Evolutionary conservation across 2,797 vertebrate species (phyloP), one percentile per base, ranked within the genome.

Genomic region (Linurgus olivaceus): DNA sequence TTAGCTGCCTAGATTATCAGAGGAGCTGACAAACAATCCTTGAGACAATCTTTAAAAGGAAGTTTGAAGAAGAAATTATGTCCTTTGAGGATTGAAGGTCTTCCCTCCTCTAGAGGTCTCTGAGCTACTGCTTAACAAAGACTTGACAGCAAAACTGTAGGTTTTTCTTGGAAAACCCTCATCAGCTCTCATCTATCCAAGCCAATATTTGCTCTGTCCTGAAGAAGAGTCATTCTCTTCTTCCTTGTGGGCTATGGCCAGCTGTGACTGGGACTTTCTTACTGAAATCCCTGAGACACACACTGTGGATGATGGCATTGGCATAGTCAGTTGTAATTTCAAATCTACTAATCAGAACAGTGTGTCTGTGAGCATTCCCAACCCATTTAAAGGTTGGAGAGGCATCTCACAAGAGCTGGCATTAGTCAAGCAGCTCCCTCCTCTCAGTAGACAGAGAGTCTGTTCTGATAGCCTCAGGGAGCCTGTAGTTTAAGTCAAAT

Each of bases 331-430:
- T 28, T 92, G 28, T 61, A 45, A 94, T 80, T 89, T 67, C 54
- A 90, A 94, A 90, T 51, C 50, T 74, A 2, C 50, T 79, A 65
- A 51, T 82, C 80, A 76, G 67, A 77, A 55, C 15, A 51, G 26
- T 57, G 44, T 2, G 2, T 68, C 79, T 93, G 38, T 77, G 83
- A 86, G 57, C 74, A 90, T 94, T 96, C 40, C 87, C 52, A 73
- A 65, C 35, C 23, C 26, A 2, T 88, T 88, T 88, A 94, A 94
- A 95, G 91, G 73, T 82, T 91, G 93, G 94, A 94, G 86, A 93
- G 52, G 38, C 38, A 93, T 90, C 90, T 96, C 88, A 75, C 55
- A 95, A 95, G 94, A 88, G 51, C 87, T 90, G 79, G 90, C 83
- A 94, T 90, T 94, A 96, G 72, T 70, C 38, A 93, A 47, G 75